Evolutionary conservation across 2,797 vertebrate genomes (phyloP).

Genomic region (Decapterus maruadsi): DNA sequence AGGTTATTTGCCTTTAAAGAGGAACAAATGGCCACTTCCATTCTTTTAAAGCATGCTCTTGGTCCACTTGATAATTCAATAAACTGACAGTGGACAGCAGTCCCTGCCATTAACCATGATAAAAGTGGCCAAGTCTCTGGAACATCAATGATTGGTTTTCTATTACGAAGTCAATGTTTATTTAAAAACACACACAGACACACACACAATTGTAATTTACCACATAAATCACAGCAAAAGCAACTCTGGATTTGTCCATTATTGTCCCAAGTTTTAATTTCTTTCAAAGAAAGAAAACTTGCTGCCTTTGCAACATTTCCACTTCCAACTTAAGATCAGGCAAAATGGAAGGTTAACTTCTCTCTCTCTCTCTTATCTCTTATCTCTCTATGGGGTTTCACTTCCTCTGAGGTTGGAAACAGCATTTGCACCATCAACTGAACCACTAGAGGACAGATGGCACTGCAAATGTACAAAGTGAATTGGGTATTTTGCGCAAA

Average conservation of each 20-base stretch:
- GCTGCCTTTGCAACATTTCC: neutral
- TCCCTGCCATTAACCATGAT: neutral
- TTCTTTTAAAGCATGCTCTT: neutral
- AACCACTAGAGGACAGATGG: constrained; percentile 6
- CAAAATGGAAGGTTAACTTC: neutral
- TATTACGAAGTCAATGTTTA: constrained; percentile 3
- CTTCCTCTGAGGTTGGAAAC: neutral
- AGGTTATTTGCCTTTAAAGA: neutral
- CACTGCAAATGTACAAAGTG: neutral
- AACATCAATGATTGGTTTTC: constrained; percentile 1
- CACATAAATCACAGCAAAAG: constrained; percentile 7
- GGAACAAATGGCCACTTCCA: neutral
- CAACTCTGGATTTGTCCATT: neutral
- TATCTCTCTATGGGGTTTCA: neutral
- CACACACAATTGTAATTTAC: neutral
- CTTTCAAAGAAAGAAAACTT: neutral
- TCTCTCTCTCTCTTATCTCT: neutral
- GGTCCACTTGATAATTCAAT: neutral
- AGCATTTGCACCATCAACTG: neutral
- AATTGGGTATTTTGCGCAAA: neutral
- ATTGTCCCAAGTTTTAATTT: neutral
- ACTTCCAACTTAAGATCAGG: neutral
- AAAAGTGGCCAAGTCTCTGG: neutral
- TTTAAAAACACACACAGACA: neutral
- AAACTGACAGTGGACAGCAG: neutral